phyloP scores from a whole-genome alignment of 1,140 invertebrate species.

The Drosophila repleta region DNA sequence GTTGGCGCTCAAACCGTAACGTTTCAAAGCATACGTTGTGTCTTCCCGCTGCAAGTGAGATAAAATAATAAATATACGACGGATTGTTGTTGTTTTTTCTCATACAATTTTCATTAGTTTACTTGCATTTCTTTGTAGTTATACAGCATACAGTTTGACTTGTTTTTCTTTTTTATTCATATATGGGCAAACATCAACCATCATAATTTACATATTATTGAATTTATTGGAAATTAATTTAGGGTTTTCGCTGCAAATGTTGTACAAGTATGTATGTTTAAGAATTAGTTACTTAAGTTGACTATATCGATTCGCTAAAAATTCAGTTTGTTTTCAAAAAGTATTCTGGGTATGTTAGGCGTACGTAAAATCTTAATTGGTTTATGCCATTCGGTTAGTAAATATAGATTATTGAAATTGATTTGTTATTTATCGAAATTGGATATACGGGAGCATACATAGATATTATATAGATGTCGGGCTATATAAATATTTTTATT shows the following conservation, averaged over 20 bases:
- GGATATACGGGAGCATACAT: slow-evolving; percentile 55
- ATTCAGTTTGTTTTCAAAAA: slow-evolving; percentile 43
- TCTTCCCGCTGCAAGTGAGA: neutral
- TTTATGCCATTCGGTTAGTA: slow-evolving; percentile 48
- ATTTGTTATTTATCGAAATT: slow-evolving; percentile 30
- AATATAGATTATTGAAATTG: slow-evolving; percentile 43
- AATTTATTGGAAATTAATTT: slow-evolving; percentile 11
- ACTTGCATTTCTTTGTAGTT: slow-evolving; percentile 60
- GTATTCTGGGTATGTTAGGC: slow-evolving; percentile 38
- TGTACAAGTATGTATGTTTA: slow-evolving; percentile 47
- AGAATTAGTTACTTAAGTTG: slow-evolving; percentile 70
- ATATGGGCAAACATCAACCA: slow-evolving; percentile 6
- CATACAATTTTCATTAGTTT: slow-evolving; percentile 69
- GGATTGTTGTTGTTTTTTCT: slow-evolving; percentile 23
- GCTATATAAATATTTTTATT: slow-evolving; percentile 27
- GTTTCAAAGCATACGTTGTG: neutral
- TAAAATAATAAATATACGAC: too few species aligned
- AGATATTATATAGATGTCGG: slow-evolving; percentile 35
- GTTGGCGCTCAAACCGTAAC: too few species aligned
- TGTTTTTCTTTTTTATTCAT: slow-evolving; percentile 10
- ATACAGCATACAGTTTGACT: slow-evolving; percentile 53
- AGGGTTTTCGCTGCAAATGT: slow-evolving; percentile 41
- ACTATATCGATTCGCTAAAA: slow-evolving; percentile 75
- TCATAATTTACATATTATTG: slow-evolving; percentile 2
- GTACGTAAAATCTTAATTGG: slow-evolving; percentile 20